Conservation (phyloP, 2,888 invertebrate genomes). For the Cheilosia soror region DNA sequence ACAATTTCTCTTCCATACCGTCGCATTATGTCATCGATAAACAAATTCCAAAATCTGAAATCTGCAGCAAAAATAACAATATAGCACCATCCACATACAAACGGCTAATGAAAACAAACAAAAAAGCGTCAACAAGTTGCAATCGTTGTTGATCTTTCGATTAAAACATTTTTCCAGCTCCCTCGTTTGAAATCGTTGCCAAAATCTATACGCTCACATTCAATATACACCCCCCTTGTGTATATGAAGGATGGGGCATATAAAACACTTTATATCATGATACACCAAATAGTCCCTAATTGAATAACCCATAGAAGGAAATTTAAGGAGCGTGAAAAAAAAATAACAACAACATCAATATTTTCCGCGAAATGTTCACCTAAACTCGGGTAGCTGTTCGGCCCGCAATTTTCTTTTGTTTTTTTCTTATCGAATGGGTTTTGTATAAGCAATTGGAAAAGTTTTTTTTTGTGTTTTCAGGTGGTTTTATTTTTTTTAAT, state of each 20-base stretch:
- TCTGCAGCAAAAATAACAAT: conserved; percentile 4
- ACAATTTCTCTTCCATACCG: conserved; percentile 14
- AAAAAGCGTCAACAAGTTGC: conserved; percentile 56
- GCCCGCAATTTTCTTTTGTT: conserved; percentile 2
- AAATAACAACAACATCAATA: conserved; percentile 39
- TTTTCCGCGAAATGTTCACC: conserved; percentile 47
- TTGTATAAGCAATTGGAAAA: conserved; percentile 41
- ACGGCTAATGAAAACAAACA: conserved; percentile 5
- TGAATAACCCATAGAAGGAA: conserved; percentile 56
- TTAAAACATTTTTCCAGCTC: conserved; percentile 47
- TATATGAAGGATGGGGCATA: conserved; percentile 9
- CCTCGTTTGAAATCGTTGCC: conserved; percentile 50
- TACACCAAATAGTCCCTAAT: conserved; percentile 61
- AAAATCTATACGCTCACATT: conserved; percentile 40
- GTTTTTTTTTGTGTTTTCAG: conserved; percentile 8
- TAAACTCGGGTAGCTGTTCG: conserved; percentile 8
- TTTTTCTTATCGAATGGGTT: conserved; percentile 21
- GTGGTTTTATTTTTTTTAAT: conserved; percentile 18
- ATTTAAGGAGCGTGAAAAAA: background rate
- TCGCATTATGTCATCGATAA: conserved; percentile 31
- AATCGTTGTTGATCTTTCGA: conserved; percentile 52
- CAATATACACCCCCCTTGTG: background rate
- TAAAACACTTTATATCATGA: conserved; percentile 43
- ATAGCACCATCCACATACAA: background rate
- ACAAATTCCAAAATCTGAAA: conserved; percentile 18